Conservation (phyloP, 2,888 invertebrate genomes). For the Volucella inflata region DNA sequence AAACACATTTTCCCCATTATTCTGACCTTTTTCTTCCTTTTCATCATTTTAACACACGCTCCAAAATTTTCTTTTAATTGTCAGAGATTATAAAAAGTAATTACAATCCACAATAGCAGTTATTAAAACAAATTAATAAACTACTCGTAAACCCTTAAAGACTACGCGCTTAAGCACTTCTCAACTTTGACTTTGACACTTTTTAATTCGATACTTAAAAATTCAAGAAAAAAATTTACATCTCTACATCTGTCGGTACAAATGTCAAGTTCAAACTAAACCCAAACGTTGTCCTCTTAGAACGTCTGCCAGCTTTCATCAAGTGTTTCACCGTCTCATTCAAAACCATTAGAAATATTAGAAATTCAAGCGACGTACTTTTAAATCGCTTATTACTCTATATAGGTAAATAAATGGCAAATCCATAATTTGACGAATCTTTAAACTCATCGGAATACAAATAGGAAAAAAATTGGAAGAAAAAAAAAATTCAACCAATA, state of each 20-base stretch:
- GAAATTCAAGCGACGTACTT: slow-evolving; percentile 28
- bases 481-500: too few species aligned
- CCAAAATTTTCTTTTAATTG: neutral
- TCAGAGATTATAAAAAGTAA: neutral
- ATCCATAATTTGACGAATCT: slow-evolving; percentile 17
- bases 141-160: too few species aligned
- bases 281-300: neutral
- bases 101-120: too few species aligned
- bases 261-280: neutral
- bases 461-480: neutral
- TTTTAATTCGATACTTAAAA: neutral
- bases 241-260: neutral
- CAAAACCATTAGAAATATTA: neutral
- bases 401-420: slow-evolving; percentile 2
- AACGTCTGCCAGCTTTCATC: neutral
- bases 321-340: neutral
- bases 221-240: neutral
- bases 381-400: slow-evolving; percentile 31
- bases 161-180: slow-evolving; percentile 3
- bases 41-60: neutral
- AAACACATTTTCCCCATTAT: neutral
- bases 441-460: slow-evolving; percentile 10
- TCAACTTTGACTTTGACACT: slow-evolving; percentile 11
- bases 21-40: slow-evolving; percentile 33
- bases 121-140: too few species aligned